Evolutionary conservation across 2,113 vertebrate genomes (phyloP), one percentile per base, ranked within the genome.

Genomic region (Nipponia nippon): DNA sequence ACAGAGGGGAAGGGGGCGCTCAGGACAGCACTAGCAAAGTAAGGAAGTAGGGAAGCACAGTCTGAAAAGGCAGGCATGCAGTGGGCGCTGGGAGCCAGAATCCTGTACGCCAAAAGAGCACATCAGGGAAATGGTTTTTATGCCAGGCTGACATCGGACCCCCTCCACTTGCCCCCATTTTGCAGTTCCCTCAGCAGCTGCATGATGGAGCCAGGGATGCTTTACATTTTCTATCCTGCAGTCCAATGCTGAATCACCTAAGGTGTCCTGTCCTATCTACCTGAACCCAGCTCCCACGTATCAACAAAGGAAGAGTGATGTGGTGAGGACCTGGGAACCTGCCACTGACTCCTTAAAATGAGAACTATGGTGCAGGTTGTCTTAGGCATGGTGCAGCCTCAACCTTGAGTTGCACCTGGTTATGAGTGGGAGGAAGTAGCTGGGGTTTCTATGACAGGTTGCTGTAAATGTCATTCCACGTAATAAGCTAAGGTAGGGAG

Each of bases 51-150:
- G 8, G 14, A 83, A 86, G 23, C 50, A 38, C 14, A 47, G 13
- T 20, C 18, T 53, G 63, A 67, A 77, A 55, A 53, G 46, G n/a
- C 29, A 59, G 27, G 6, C 22, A 16, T 21, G 49, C 25, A 77
- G 67, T 5, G 1, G 47, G 36, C 5, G 5, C n/a, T 52, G 20
- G 20, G 23, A 83, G 16, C 9, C 22, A 47, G 65, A 40, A 34
- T 26, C 23, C 5, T 42, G n/a, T 9, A 29, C 26, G 38, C 7
- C 38, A 50, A 81, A 85, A 71, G 26, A 13, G 5, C 8, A 30
- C 0, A 0, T 17, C 20, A 70, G n/a, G 11, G 16, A 77, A 90
- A 83, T 0, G 1, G 0, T 36, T 59, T 86, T 40, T 56, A 30
- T 53, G 13, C 16, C 62, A 83, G 27, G 15, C 11, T 71, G 44